These are phyloP conservation scores for Caenorhabditis sp. DNA, from an alignment of 2,888 invertebrate genomes.

Conservation along the genomic window DNA sequence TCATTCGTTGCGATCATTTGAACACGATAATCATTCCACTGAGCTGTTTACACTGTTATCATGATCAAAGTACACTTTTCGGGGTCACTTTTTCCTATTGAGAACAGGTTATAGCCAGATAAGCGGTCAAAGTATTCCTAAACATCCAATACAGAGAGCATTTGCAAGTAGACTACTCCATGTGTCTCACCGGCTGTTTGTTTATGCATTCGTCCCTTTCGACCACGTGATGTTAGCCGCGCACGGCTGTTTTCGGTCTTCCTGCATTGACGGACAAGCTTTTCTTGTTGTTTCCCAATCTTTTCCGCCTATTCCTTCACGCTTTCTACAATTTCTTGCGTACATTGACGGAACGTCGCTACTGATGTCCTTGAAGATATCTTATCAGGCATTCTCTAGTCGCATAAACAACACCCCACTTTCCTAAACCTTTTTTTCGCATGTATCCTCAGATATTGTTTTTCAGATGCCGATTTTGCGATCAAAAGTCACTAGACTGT, in stretches of 20 bases:
- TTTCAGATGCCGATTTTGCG: slow-evolving; percentile 42
- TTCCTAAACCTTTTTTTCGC: neutral
- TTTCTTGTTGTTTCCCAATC: slow-evolving; percentile 10
- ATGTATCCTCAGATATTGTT: neutral
- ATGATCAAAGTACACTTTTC: too few relatives aligned
- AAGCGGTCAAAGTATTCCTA: slow-evolving; percentile 8
- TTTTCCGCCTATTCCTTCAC: neutral
- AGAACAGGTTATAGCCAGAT: slow-evolving; percentile 46
- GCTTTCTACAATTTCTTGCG: neutral
- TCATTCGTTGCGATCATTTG: too few relatives aligned
- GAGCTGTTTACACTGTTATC: too few relatives aligned
- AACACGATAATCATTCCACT: too few relatives aligned
- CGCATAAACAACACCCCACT: slow-evolving; percentile 19
- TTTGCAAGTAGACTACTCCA: slow-evolving; percentile 15
- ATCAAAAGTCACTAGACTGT: slow-evolving; percentile 33
- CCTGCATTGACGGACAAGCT: too few relatives aligned
- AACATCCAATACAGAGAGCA: neutral
- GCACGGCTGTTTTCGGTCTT: slow-evolving; percentile 9
- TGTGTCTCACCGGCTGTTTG: slow-evolving; percentile 3
- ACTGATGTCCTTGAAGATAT: slow-evolving; percentile 39
- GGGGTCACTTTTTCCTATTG: neutral
- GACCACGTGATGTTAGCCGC: slow-evolving; percentile 39
- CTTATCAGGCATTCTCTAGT: slow-evolving; percentile 10
- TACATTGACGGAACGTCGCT: slow-evolving; percentile 12
- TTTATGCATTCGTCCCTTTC: neutral